Evolutionary conservation across 2,113 vertebrate species (phyloP).

Genomic region (Serilophus lunatus): DNA sequence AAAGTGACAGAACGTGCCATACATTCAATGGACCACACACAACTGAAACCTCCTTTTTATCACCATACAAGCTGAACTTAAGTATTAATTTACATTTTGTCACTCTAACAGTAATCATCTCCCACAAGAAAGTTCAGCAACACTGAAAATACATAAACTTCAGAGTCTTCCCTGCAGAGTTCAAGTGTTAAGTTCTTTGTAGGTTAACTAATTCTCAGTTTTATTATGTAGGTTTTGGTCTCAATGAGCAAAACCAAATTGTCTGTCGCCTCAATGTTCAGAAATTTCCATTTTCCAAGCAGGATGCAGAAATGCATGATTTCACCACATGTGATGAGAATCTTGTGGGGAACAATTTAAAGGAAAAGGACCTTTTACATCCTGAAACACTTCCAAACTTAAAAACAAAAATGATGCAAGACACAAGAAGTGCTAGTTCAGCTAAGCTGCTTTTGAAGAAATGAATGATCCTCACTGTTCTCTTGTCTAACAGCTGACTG

Average conservation of each 20-base stretch:
- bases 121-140: background rate
- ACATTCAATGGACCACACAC: accelerated
- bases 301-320: background rate
- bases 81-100: no score
- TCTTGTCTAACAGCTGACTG: slow-evolving; percentile 35
- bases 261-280: background rate
- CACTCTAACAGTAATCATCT: background rate
- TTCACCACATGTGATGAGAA: background rate
- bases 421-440: background rate
- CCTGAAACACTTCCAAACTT: background rate
- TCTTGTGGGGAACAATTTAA: background rate
- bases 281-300: background rate
- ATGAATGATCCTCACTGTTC: slow-evolving; percentile 57
- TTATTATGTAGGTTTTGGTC: background rate
- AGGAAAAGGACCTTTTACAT: slow-evolving; percentile 6
- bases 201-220: background rate
- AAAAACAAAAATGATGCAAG: slow-evolving; percentile 34
- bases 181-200: background rate
- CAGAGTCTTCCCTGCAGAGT: background rate
- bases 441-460: slow-evolving; percentile 58
- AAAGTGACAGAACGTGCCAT: background rate
- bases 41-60: background rate
- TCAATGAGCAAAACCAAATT: background rate
- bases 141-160: background rate
- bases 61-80: background rate